Percentiles rank a stretch among this genome's conserved stretches.
Evolutionary conservation across 2,797 vertebrate species (phyloP).

Genomic region (Gastrophryne carolinensis): DNA sequence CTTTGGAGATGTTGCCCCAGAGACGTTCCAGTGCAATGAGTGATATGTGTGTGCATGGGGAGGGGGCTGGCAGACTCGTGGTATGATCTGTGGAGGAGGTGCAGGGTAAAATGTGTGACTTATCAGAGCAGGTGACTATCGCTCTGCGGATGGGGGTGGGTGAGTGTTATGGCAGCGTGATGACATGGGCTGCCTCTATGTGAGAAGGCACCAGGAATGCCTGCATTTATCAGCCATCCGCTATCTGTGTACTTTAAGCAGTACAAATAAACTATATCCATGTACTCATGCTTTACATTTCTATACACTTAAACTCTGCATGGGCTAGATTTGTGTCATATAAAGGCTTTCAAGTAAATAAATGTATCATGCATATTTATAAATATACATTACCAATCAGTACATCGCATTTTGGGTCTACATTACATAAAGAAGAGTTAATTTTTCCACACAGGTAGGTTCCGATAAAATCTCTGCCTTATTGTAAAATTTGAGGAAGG

Average conservation of each 20-base stretch:
- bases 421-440: background rate
- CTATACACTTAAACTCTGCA: too few species aligned
- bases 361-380: too few species aligned
- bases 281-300: background rate
- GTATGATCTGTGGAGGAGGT: slow-evolving; percentile 10
- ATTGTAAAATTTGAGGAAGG: background rate
- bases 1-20: background rate
- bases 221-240: background rate
- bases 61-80: background rate
- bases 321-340: too few species aligned
- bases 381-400: too few species aligned
- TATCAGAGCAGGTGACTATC: slow-evolving; percentile 13
- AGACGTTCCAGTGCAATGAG: background rate
- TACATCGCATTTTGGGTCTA: too few species aligned
- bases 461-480: background rate
- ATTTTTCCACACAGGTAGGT: too few species aligned
- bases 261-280: background rate
- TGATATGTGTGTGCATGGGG: slow-evolving; percentile 10
- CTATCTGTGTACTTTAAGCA: background rate
- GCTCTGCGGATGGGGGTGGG: background rate
- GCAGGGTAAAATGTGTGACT: slow-evolving; percentile 20
- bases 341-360: too few species aligned
- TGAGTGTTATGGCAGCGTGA: background rate
- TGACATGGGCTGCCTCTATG: background rate
- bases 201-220: background rate